Conservation (phyloP, 2,797 vertebrate species). For the Paedocypris micromegethes region DNA sequence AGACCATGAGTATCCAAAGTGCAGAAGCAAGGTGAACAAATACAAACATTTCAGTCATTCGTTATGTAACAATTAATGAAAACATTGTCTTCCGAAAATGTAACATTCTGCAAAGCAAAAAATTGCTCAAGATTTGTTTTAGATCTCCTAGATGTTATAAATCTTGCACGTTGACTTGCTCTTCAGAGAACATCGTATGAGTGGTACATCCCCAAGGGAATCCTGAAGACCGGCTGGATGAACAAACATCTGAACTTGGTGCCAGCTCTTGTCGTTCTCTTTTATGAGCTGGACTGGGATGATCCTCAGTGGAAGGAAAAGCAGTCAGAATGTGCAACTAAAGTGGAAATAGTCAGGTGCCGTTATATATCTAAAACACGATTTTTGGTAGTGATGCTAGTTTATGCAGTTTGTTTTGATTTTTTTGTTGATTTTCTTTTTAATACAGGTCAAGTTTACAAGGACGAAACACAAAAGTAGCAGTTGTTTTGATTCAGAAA, state of each 20-base stretch:
- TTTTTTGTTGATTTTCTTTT: neutral
- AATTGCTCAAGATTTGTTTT: no score
- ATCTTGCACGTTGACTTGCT: neutral
- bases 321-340: slow-evolving; percentile 91
- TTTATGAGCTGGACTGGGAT: slow-evolving; percentile 97
- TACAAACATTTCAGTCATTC: neutral
- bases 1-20: slow-evolving; percentile 96
- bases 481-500: slow-evolving; percentile 97
- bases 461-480: slow-evolving; percentile 95
- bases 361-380: neutral
- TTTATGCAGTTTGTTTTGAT: no score
- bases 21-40: slow-evolving; percentile 86
- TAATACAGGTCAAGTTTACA: slow-evolving; percentile 86
- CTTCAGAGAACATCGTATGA: slow-evolving; percentile 90
- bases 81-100: neutral
- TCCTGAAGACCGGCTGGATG: slow-evolving; percentile 98
- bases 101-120: neutral
- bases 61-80: neutral
- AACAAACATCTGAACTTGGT: slow-evolving; percentile 96
- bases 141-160: neutral
- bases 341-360: slow-evolving; percentile 96
- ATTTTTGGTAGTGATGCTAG: no score
- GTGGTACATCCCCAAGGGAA: slow-evolving; percentile 98
- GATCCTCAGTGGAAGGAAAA: slow-evolving; percentile 97
- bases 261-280: slow-evolving; percentile 92